Evolutionary conservation across 2,797 vertebrate genomes (phyloP), one percentile per base, ranked within the genome.

Genomic region (Meriones psammophilus): DNA sequence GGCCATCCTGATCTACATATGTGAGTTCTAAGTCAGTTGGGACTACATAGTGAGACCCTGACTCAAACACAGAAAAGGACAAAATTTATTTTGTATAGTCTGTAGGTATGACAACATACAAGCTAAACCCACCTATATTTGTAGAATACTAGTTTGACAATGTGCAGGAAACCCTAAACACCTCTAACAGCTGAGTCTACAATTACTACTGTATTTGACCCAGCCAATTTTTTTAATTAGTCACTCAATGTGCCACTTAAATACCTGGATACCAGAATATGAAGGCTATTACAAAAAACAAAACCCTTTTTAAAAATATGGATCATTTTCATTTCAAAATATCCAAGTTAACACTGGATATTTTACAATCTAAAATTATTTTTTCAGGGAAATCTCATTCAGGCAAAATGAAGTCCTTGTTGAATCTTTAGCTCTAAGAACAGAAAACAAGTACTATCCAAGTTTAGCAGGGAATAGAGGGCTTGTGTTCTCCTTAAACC

Each of bases 261-360:
- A 80, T 36, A 87, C 92, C 60, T 94, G 42, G 96, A 95, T 94
- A 2, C 18, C 66, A 95, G 50, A 78, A 93, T 92, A 39, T 60
- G 33, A 96, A 93, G 86, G 20, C 50, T 90, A 54, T 73, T 84
- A 54, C 62, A 79, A 71, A 89, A 91, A 28, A 76, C 64, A 86
- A 87, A 68, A 54, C 0, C 18, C 17, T 60, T 56, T 74, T 26
- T 3, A 8, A 58, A 88, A 94, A 64, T 22, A 83, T 28, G 73
- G 93, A 91, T 74, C 8, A 93, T 64, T 95, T 96, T 96, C 88
- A 96, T 64, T 94, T 97, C 86, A 92, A 68, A 73, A n/a, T 68
- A 68, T 39, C 22, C 58, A 81, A 54, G 8, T 74, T 74, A 85
- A 95, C 69, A 92, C 0, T 60, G 50, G 56, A 71, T 26, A 77